Evolutionary conservation across 2,797 vertebrate species (phyloP).

Genomic region (Lates japonicus): DNA sequence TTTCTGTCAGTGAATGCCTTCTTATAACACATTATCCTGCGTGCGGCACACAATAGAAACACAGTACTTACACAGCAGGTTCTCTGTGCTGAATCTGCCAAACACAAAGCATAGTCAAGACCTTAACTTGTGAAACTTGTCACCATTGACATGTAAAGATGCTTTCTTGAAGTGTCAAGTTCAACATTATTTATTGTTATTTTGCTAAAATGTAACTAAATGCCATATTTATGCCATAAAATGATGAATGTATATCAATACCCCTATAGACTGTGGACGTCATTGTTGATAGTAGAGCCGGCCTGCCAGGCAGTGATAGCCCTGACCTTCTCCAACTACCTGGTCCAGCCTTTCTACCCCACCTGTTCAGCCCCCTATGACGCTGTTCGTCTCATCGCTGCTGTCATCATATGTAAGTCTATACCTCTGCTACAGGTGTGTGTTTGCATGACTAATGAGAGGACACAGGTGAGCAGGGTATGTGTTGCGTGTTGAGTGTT

Average conservation of each 20-base stretch:
- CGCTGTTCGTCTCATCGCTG: constrained; percentile 87
- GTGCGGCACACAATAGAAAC: not conserved
- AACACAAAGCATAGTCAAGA: not conserved
- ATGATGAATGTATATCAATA: constrained; percentile 1
- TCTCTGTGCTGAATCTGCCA: not conserved
- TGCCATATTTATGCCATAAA: not conserved
- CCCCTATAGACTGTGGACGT: constrained; percentile 85
- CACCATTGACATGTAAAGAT: not conserved
- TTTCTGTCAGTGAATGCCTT: not conserved
- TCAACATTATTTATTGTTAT: constrained; percentile 1
- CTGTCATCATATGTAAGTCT: constrained; percentile 86
- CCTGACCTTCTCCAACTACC: constrained; percentile 87
- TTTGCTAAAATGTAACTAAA: not conserved
- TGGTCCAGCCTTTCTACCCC: constrained; percentile 88
- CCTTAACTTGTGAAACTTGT: not conserved
- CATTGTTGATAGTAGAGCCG: constrained; percentile 88
- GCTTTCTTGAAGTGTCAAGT: not conserved
- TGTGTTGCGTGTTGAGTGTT: not conserved
- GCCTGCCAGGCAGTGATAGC: constrained; percentile 90
- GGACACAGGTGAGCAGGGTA: no score
- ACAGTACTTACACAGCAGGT: not conserved
- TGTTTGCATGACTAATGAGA: constrained; percentile 1
- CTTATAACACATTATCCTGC: not conserved
- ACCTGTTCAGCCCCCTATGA: constrained; percentile 82
- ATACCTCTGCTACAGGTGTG: not conserved